Percentiles rank a stretch among this genome's conserved stretches.
Conservation (phyloP, 2,888 invertebrate species). For the Leptinotarsa peninsularis region DNA sequence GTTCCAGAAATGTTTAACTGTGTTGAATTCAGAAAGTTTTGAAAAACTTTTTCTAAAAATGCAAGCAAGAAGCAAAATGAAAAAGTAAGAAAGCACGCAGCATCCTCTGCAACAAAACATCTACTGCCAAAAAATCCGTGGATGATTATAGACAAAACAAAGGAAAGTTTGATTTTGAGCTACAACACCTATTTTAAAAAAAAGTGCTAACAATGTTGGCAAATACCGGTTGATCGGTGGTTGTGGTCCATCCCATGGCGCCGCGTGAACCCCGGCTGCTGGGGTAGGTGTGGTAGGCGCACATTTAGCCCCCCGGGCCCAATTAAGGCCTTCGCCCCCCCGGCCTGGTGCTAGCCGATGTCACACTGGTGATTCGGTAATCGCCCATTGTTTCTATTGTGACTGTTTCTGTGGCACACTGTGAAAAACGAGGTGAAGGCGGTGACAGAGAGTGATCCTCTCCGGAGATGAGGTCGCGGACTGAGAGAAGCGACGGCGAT, state of each 20-base stretch:
- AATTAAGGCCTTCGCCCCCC: constrained; percentile 4
- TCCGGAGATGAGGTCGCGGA: constrained; percentile 58
- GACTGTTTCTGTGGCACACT: constrained; percentile 9
- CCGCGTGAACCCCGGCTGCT: constrained; percentile 63
- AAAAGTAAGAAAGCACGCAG: too few species aligned
- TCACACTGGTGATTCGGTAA: background rate
- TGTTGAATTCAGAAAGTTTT: too few species aligned
- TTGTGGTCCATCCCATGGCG: constrained; percentile 62
- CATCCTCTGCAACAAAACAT: too few species aligned
- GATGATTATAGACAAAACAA: background rate
- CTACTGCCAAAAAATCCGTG: too few species aligned
- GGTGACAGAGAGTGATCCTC: constrained; percentile 27
- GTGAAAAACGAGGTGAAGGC: constrained; percentile 2
- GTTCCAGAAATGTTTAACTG: too few species aligned
- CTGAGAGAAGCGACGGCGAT: constrained; percentile 54
- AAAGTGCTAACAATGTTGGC: constrained; percentile 45
- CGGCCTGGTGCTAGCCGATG: background rate
- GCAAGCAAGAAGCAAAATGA: too few species aligned
- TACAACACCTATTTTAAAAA: constrained; percentile 34
- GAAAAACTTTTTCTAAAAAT: too few species aligned
- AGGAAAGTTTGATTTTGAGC: background rate
- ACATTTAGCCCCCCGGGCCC: constrained; percentile 57
- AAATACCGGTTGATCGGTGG: constrained; percentile 53
- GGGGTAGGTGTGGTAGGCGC: constrained; percentile 66
- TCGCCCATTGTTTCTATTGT: constrained; percentile 26